Base-by-base conservation (phyloP, 2,888 invertebrate species). In the Limulus polyphemus region DNA sequence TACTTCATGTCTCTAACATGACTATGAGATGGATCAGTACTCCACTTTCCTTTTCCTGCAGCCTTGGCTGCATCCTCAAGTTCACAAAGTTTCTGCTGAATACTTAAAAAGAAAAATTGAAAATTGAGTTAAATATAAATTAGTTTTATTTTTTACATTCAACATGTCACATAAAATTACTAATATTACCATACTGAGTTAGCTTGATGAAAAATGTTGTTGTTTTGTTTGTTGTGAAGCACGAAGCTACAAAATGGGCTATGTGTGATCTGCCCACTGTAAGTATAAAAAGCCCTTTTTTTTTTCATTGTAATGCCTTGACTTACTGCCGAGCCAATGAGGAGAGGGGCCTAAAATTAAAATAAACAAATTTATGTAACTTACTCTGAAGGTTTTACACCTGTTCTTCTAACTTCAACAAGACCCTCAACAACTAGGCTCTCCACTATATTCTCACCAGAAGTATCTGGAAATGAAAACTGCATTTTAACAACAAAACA, bases 41-140 rank as follows among this genome's bases (percentile, higher is more conserved):
- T 72, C 79, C 79, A 80, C 69, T 76, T 86, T 58, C 97, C 97
- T 76, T 89, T 90, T 32, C 86, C 86, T 55, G 89, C 88, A 49
- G 86, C 78, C 76, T 90, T 93, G 0, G 98, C 97, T 58, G 83
- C 80, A 70, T 93, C 92, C 78, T 99, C 97, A 49, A 95, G 79
- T 72, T 92, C 93, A 47, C 86, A 81, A 11, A 97, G 79, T 59
- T 73, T 73, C 32, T 32, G 32, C 7, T 32, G 32, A 32, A 32
- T 32, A 32, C 32, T 32, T 32, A 32, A 32, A 32, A 32, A 32
- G 3, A 32, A 32, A 32, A 32, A 32, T 3, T 3, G 7, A 32
- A 32, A 32, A 32, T 32, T 32, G 32, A 32, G 32, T 32, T 32
- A 32, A 32, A 5, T 32, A 7, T 32, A 32, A 32, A 2, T 32